phyloP scores from a whole-genome alignment of 2,797 vertebrate genomes.

The Chromobotia macracanthus region DNA sequence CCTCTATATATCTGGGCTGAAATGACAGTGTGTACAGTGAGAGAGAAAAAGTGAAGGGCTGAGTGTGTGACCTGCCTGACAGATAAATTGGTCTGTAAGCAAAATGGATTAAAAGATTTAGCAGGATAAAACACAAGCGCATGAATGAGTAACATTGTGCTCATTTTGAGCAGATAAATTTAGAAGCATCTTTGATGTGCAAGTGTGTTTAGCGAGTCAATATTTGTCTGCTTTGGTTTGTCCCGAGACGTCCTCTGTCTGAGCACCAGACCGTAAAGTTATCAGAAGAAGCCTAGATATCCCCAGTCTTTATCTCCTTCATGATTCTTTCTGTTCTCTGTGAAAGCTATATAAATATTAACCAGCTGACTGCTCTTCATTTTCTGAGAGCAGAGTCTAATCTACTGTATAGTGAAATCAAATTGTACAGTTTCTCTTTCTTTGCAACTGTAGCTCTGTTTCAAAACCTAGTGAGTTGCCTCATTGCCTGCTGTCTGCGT shows the following conservation, averaged over 20 bases:
- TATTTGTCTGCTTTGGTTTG: conserved; percentile 79
- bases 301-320: conserved; percentile 68
- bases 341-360: conserved; percentile 55
- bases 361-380: conserved; percentile 51
- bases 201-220: conserved; percentile 73
- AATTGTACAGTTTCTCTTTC: not conserved
- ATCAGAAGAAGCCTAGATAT: conserved; percentile 80
- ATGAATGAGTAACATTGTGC: conserved; percentile 72
- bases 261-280: conserved; percentile 78
- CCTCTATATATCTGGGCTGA: conserved; percentile 70
- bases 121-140: conserved; percentile 67
- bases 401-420: conserved; percentile 56
- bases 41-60: conserved; percentile 39
- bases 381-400: conserved; percentile 60
- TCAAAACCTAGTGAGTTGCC: not conserved
- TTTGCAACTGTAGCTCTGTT: not conserved
- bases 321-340: conserved; percentile 72
- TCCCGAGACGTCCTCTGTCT: conserved; percentile 74
- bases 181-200: conserved; percentile 64
- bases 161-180: conserved; percentile 72
- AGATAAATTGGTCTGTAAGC: conserved; percentile 76
- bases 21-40: conserved; percentile 66
- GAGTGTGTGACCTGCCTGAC: conserved; percentile 73
- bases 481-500: not conserved
- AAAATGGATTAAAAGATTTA: conserved; percentile 77